Conservation (phyloP, 2,888 invertebrate genomes). For the Zootermopsis nevadensis region DNA sequence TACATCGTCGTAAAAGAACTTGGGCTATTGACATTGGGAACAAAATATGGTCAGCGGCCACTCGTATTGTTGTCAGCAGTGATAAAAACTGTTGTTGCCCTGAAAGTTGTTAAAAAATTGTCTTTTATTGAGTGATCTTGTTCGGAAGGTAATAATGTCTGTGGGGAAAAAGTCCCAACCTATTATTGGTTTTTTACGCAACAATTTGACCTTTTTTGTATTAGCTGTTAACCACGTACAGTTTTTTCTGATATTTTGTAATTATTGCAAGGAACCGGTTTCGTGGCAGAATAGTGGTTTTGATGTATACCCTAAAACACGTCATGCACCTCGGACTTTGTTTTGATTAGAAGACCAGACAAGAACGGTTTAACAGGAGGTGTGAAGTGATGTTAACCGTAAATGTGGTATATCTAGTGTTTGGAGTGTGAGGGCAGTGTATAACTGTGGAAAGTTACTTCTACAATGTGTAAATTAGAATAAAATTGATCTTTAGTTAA, state of each 20-base stretch:
- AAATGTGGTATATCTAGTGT: background rate
- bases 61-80: too few species aligned
- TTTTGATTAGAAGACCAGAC: background rate
- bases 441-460: background rate
- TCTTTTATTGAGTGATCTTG: too few species aligned
- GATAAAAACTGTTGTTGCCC: too few species aligned
- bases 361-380: background rate
- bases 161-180: too few species aligned
- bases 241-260: background rate
- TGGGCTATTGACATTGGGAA: too few species aligned
- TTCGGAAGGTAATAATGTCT: too few species aligned
- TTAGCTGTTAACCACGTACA: background rate
- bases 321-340: background rate
- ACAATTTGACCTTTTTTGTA: too few species aligned
- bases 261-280: too few species aligned
- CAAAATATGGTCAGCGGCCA: too few species aligned
- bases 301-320: background rate
- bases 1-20: too few species aligned
- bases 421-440: background rate
- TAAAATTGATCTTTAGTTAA: background rate
- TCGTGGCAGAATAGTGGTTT: background rate
- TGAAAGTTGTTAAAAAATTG: too few species aligned
- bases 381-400: slow-evolving; percentile 2
- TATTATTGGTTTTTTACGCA: too few species aligned
- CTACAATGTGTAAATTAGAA: background rate